Percentiles rank a stretch among this genome's conserved stretches.
Conservation (phyloP, 64 coral and sea anemone genomes). For the Stichodactyla mertensii region DNA sequence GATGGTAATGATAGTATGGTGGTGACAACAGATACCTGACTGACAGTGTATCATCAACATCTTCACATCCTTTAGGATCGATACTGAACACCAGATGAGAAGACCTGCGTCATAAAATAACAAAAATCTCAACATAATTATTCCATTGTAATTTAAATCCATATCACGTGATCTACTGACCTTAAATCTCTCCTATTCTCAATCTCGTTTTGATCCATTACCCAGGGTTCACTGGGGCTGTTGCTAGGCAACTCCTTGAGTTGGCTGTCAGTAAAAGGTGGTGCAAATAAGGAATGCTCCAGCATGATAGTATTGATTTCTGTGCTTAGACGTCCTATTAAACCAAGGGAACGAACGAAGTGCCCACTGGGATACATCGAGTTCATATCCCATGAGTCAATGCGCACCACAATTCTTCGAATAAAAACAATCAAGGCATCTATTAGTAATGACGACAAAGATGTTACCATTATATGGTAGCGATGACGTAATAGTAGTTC, state of each 20-base stretch:
- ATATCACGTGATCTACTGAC: constrained; percentile 26
- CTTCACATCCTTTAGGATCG: constrained; percentile 94
- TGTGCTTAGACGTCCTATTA: constrained; percentile 73
- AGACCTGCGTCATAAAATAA: constrained; percentile 18
- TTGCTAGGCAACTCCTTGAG: constrained; percentile 72
- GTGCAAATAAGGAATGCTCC: constrained; percentile 68
- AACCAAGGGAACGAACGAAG: constrained; percentile 75
- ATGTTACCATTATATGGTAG: background rate
- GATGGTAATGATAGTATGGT: background rate
- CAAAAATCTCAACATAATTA: background rate
- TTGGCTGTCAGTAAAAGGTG: constrained; percentile 75
- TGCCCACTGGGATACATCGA: constrained; percentile 90
- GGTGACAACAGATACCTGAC: constrained; percentile 40
- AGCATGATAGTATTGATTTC: constrained; percentile 78
- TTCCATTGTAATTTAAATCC: background rate
- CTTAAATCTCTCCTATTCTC: constrained; percentile 63
- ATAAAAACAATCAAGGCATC: background rate
- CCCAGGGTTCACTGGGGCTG: constrained; percentile 57
- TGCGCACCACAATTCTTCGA: constrained; percentile 74
- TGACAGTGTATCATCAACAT: constrained; percentile 85
- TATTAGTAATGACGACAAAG: background rate
- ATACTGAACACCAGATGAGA: constrained; percentile 92
- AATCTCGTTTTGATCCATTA: constrained; percentile 57
- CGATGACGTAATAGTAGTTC: background rate
- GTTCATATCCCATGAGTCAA: constrained; percentile 78